These are phyloP conservation scores for Phengaris alcon DNA, from an alignment of 2,888 invertebrate genomes.

Conservation along the genomic window DNA sequence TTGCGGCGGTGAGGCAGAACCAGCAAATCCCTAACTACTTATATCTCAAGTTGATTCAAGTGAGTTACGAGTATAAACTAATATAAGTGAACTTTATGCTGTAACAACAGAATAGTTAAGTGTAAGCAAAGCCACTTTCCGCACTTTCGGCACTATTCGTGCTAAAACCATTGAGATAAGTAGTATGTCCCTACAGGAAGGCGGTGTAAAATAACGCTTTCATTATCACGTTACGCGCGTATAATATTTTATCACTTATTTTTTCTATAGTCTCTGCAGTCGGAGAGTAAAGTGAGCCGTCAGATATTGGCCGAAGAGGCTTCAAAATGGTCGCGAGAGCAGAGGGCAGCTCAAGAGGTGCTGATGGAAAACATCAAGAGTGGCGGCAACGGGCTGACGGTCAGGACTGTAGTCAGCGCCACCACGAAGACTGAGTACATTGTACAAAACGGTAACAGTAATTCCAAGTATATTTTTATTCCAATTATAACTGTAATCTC, in stretches of 20 bases:
- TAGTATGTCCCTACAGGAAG: too few relatives aligned
- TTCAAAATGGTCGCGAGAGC: slow-evolving; percentile 72
- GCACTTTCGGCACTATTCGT: too few relatives aligned
- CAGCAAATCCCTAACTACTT: too few relatives aligned
- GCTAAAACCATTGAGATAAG: too few relatives aligned
- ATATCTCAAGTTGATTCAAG: not conserved
- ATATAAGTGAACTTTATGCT: too few relatives aligned
- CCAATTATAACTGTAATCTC: not conserved
- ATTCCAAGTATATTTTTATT: not conserved
- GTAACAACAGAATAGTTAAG: too few relatives aligned
- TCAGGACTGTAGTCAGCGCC: slow-evolving; percentile 61
- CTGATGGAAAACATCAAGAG: slow-evolving; percentile 73
- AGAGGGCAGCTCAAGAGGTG: slow-evolving; percentile 69
- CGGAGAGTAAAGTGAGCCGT: slow-evolving; percentile 67
- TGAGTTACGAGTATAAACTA: not conserved
- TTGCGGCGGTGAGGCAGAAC: too few relatives aligned
- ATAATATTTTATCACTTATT: not conserved
- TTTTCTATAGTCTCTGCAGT: slow-evolving; percentile 60
- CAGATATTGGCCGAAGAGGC: slow-evolving; percentile 72
- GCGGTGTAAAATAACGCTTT: too few relatives aligned
- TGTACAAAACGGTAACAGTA: slow-evolving; percentile 62
- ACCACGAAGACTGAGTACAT: slow-evolving; percentile 60
- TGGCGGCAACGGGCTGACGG: slow-evolving; percentile 70
- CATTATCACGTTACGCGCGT: not conserved
- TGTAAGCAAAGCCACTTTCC: too few relatives aligned